Base-by-base conservation (phyloP, 2,888 invertebrate species). In the Hyppa rectilinea region DNA sequence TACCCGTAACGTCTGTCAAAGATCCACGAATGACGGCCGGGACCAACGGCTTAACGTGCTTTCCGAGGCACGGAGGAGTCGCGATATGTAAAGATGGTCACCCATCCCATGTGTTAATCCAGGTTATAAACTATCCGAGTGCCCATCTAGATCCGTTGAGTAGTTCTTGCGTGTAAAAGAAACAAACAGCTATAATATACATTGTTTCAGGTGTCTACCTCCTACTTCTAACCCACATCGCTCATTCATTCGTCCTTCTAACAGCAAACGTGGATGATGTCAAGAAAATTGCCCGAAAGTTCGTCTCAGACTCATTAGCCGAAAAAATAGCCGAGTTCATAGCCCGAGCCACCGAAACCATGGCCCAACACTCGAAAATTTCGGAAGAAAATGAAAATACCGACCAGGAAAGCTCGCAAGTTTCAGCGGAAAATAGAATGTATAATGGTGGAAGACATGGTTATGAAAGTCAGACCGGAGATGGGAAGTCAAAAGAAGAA, bases 191-290 rank as follows among this genome's bases (percentile, higher is more conserved):
- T n/a, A 45, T 12, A 56, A 26, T 26, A 4, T 26, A 12, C 20
- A n/a, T 23, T 56, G 31, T 89, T 89, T 4, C 88, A 94, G 94
- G 87, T 55, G 29, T 89, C 0, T 83, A 90, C 4, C 26, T 92
- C 0, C 45, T 91, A 7, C 36, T 89, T 0, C n/a, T 89, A 2
- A 65, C 73, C 0, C 82, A 90, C 6, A 52, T 84, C 23, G 66
- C 80, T 0, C 73, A 90, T 0, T 71, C 91, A 0, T 86, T 88
- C 60, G 89, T 94, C 0, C 73, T 93, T 0, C 63, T 94, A 6
- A 91, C 93, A 45, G 94, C 93, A 0, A 93, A 92, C 38, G 75
- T 92, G 1, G 93, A 92, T 0, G 94, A 94, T 53, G 82, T 94
- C 0, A 90, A 85, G 36, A 90, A 88, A 67, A 80, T 94, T 26